These are phyloP conservation scores for Chloromyia formosa DNA, from an alignment of 2,888 invertebrate species.

Conservation along the genomic window DNA sequence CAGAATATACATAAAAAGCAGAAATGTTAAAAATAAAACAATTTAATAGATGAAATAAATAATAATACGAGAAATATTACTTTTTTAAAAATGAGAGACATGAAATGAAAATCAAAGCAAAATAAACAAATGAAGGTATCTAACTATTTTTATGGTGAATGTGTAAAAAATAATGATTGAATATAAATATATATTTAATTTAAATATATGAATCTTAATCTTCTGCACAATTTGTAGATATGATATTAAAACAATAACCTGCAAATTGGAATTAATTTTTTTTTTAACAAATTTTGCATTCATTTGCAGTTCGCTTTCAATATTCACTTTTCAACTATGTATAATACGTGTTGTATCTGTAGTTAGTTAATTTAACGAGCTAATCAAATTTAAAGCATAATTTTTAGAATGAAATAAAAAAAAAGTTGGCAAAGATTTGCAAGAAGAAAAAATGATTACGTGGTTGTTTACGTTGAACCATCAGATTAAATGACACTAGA, in stretches of 20 bases:
- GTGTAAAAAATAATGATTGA: slow-evolving; percentile 28
- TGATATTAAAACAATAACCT: slow-evolving; percentile 48
- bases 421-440: no score
- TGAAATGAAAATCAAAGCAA: slow-evolving; percentile 48
- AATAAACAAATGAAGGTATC: slow-evolving; percentile 43
- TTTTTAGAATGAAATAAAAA: no score
- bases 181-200: neutral
- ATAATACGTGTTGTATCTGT: no score
- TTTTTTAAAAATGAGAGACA: slow-evolving; percentile 50
- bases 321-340: no score
- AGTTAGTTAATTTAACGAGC: no score
- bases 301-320: no score
- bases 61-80: no score
- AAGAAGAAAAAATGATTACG: no score
- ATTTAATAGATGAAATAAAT: slow-evolving; percentile 18
- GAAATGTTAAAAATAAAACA: slow-evolving; percentile 51
- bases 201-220: no score
- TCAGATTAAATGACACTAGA: no score
- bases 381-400: no score
- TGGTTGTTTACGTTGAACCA: no score
- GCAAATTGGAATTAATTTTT: slow-evolving; percentile 45
- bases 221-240: slow-evolving; percentile 3
- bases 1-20: slow-evolving; percentile 48
- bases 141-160: slow-evolving; percentile 21
- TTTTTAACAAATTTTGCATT: neutral